Conservation (phyloP, 2,113 vertebrate genomes). For the Cardinalis cardinalis region DNA sequence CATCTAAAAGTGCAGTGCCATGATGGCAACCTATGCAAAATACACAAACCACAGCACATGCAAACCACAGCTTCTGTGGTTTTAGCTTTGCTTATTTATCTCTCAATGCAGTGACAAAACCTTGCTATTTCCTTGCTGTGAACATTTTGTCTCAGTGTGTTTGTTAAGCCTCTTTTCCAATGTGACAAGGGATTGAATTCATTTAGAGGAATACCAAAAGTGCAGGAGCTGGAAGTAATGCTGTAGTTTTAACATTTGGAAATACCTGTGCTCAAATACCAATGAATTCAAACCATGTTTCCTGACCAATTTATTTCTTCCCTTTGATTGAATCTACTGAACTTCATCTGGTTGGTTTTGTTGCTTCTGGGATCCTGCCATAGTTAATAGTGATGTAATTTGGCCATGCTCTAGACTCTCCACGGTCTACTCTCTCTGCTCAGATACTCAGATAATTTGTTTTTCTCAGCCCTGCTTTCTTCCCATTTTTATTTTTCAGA, state of each 20-base stretch:
- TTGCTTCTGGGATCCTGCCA: neutral
- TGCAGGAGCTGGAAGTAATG: neutral
- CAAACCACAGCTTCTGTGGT: neutral
- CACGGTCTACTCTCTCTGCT: rapidly evolving
- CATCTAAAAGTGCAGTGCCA: neutral
- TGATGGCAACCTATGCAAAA: neutral
- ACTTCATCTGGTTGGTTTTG: neutral
- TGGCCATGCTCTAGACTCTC: neutral
- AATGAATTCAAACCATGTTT: neutral
- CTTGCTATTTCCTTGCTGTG: neutral
- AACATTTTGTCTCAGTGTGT: neutral
- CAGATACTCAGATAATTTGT: neutral
- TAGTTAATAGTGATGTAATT: neutral
- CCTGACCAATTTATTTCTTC: neutral
- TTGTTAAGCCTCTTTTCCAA: neutral
- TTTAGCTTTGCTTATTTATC: neutral
- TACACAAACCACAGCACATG: neutral
- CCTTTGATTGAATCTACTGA: neutral
- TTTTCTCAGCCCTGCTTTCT: neutral
- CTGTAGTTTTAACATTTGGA: neutral
- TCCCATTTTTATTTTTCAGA: neutral
- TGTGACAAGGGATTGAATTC: neutral
- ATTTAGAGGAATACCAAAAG: neutral
- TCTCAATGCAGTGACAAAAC: neutral
- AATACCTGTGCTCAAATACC: neutral